phyloP scores from a whole-genome alignment of 2,113 vertebrate genomes.

The Helogale parvula region DNA sequence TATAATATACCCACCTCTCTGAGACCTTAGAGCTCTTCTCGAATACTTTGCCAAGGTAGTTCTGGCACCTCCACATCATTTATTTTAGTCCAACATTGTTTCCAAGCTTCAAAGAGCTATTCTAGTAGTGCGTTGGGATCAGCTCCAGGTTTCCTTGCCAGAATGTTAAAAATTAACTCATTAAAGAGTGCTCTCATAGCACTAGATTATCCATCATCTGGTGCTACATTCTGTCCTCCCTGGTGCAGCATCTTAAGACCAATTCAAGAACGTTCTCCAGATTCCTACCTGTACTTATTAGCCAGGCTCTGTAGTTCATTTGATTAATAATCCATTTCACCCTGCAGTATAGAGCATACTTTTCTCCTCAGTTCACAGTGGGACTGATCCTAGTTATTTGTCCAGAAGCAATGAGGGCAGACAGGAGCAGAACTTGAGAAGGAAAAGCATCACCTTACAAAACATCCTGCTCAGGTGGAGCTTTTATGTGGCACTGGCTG shows the following conservation, averaged over 20 bases:
- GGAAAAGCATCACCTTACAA: not conserved
- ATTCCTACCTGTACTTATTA: not conserved
- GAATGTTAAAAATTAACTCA: conserved; percentile 47
- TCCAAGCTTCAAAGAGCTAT: conserved; percentile 19
- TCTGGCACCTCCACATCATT: not conserved
- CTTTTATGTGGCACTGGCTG: accelerated
- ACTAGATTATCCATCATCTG: not conserved
- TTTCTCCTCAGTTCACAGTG: not conserved
- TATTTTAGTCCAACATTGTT: not conserved
- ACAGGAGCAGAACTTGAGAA: not conserved
- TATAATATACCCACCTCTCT: not conserved
- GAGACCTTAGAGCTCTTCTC: not conserved
- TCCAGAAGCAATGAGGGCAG: not conserved
- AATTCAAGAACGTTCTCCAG: not conserved
- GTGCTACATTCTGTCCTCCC: not conserved
- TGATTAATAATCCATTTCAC: not conserved
- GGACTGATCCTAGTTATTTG: not conserved
- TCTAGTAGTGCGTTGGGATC: not conserved
- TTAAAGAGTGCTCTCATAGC: not conserved
- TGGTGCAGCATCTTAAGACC: not conserved
- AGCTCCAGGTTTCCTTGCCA: not conserved
- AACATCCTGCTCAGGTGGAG: not conserved
- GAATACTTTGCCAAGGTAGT: conserved; percentile 2
- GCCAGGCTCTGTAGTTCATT: not conserved
- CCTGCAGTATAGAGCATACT: not conserved